Base-by-base conservation (phyloP, 2,113 vertebrate species). In the Uropsilus gracilis region DNA sequence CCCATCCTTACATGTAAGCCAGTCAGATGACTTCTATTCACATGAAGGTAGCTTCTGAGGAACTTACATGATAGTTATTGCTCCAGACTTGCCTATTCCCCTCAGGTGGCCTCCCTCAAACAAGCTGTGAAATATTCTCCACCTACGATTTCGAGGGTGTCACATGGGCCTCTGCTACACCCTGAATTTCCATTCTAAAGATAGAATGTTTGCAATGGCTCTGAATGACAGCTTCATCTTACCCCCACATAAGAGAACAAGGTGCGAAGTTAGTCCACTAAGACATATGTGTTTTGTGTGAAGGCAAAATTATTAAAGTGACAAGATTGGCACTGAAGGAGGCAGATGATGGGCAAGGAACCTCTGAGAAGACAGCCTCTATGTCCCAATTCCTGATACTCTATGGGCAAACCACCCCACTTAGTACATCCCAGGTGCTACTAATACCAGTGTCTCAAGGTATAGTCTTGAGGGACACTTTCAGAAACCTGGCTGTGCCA, bases 161-260 rank as follows among this genome's bases (percentile, higher is more conserved):
- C 59, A 87, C 5, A 14, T 28, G 42, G 90, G 2, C 34, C 17
- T 90, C 28, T 32, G 46, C 9, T 30, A 44, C 28, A 69, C 44
- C 77, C 50, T 37, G 20, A 78, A 92, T 86, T 8, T 77, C 1
- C 14, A 96, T 97, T 85, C 78, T 90, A 81, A 92, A 90, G 39
- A 76, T 0, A 32, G 14, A n/a, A 68, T 53, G 72, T 80, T 93
- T 85, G 64, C 84, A 92, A 85, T 71, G 44, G 39, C 32, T 81
- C 37, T 34, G 37, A 81, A n/a, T 28, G 59, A 91, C 53, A 76
- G 34, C 28, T 14, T 82, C 30, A 24, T 30, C 46, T 32, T 87
- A n/a, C 28, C 63, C 32, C 64, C 22, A 71, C 34, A 26, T 69
- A 90, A 88, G 13, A 48, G 34, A 94, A 39, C 32, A 66, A 85